phyloP scores from a whole-genome alignment of 2,113 vertebrate genomes.

The Oenanthe melanoleuca region DNA sequence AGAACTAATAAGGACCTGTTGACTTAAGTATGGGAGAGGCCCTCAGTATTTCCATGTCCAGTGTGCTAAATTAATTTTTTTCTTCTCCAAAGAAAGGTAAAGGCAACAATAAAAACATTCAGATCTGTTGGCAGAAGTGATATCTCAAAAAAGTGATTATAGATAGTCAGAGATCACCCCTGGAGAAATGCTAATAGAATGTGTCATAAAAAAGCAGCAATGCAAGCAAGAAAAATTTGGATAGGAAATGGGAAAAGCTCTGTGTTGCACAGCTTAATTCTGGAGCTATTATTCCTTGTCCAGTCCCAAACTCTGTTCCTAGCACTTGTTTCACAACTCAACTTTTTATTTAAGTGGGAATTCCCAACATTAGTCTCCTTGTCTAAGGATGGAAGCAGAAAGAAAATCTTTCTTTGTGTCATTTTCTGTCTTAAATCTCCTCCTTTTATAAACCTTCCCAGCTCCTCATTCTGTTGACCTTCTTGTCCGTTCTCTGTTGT shows the following conservation, averaged over 20 bases:
- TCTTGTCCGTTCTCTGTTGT: background rate
- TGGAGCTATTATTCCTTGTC: background rate
- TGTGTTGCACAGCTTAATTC: background rate
- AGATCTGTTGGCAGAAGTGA: background rate
- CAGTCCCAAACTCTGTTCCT: background rate
- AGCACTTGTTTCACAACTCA: background rate
- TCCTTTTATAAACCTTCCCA: background rate
- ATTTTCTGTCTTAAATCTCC: background rate
- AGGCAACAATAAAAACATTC: background rate
- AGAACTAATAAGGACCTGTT: background rate
- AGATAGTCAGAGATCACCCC: background rate
- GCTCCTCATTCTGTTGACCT: background rate
- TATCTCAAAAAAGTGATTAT: background rate
- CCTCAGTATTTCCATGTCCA: background rate
- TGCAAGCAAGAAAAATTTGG: background rate
- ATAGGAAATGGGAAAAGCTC: background rate
- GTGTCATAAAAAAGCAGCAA: background rate
- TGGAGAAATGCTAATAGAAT: background rate
- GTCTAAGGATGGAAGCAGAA: background rate
- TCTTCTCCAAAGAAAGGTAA: background rate
- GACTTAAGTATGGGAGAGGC: background rate
- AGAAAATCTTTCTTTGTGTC: background rate
- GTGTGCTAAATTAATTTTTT: background rate
- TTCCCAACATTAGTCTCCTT: background rate
- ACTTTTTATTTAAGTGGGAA: background rate